These are phyloP conservation scores for Pipistrellus kuhlii DNA, from an alignment of 2,797 vertebrate genomes.

Conservation along the genomic window DNA sequence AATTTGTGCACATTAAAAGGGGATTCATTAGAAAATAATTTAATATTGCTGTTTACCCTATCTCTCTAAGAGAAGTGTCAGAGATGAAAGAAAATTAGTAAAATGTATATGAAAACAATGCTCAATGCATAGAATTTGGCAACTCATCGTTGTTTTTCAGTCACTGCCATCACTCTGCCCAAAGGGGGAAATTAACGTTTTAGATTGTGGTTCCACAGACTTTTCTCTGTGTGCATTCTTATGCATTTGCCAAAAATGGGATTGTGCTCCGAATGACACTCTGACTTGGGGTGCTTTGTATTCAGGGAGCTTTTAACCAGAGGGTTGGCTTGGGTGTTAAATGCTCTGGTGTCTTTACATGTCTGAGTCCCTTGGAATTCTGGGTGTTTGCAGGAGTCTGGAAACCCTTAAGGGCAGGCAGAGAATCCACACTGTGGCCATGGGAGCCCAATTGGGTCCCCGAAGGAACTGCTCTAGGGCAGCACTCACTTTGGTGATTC, in stretches of 20 bases:
- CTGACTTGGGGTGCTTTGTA: background rate
- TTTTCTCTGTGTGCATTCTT: background rate
- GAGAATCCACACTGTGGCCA: rapidly evolving
- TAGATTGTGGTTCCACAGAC: background rate
- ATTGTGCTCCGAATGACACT: background rate
- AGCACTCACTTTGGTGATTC: background rate
- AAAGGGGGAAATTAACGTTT: background rate
- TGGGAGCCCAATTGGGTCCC: background rate
- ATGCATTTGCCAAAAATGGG: background rate
- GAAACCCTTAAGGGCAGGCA: background rate
- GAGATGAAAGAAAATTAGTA: no score
- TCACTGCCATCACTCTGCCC: background rate
- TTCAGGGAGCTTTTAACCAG: background rate
- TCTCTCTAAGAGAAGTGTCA: no score
- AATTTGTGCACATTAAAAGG: no score
- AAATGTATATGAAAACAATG: no score
- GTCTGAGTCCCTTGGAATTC: background rate
- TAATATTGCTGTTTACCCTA: no score
- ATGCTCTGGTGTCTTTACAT: background rate
- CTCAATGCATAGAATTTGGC: background rate
- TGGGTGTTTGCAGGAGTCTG: background rate
- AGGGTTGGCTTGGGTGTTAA: background rate
- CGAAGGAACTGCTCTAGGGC: background rate
- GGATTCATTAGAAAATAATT: no score
- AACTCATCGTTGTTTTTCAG: background rate